Base-by-base conservation (phyloP, 2,113 vertebrate genomes). In the Chaetodon auriga region DNA sequence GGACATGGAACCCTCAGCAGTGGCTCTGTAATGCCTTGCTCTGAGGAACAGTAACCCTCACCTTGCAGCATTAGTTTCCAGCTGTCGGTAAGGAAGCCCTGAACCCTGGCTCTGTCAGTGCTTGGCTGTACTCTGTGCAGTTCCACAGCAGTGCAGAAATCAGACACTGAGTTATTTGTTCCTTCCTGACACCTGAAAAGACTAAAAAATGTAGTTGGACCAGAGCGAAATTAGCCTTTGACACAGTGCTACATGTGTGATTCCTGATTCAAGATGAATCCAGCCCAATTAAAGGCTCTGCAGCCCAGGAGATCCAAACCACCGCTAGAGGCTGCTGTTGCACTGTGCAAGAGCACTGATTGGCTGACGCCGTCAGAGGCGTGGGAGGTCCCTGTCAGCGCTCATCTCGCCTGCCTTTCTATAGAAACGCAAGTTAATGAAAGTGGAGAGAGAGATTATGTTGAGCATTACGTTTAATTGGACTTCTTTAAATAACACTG, bases 401-500 rank as follows among this genome's bases (percentile, higher is more conserved):
- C 78, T 84, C 77, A 78, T 89, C 83, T 55, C 63, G 43, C 84
- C 86, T 83, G 81, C 72, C 75, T 89, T 84, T 85, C 86, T 81
- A 85, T 82, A 93, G 90, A 93, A 90, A 93, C 58, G 64, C 84
- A 88, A 92, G 68, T 92, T 93, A 93, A 94, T 95, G 89, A 95
- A 93, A 93, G 87, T 82, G 68, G 82, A 92, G 89, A 84, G 85
- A 89, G 88, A 92, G 84, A 93, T 93, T 93, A 94, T 91, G 90
- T 90, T 80, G 86, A 93, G 90, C 91, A 92, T 91, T 90, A 92
- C 75, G n/a, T 90, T 91, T 95, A 94, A 94, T 95, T 93, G 91
- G 87, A 91, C 88, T 92, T 89, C 92, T 91, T 94, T 93, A 95
- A 93, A 93, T 92, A 95, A 89, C 88, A 86, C 87, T 85, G 55